Evolutionary conservation across 2,888 invertebrate genomes (phyloP).

Genomic region (Folsomia candida): DNA sequence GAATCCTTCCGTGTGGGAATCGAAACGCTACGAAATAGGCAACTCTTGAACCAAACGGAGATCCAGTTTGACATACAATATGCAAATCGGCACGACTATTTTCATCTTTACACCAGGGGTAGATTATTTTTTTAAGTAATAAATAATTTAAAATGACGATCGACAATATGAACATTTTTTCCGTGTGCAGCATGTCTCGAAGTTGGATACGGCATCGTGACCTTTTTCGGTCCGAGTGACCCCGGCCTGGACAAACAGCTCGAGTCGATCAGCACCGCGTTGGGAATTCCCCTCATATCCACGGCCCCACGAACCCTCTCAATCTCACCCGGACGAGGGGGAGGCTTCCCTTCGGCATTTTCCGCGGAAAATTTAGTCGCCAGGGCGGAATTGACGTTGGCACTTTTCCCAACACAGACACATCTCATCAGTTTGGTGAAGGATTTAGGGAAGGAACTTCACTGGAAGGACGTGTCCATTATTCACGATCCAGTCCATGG

Average conservation of each 20-base stretch:
- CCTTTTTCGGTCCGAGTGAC: conserved; percentile 49
- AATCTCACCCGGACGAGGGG: conserved; percentile 19
- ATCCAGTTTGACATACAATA: conserved; percentile 48
- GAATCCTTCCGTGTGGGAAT: conserved; percentile 44
- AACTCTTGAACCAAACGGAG: conserved; percentile 47
- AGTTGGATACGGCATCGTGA: conserved; percentile 41
- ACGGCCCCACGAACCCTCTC: conserved; percentile 42
- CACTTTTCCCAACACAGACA: conserved; percentile 46
- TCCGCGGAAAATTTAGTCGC: no score
- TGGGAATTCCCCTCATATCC: conserved; percentile 47
- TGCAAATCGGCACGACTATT: conserved; percentile 43
- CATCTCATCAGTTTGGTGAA: conserved; percentile 43
- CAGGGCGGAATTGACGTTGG: conserved; percentile 34
- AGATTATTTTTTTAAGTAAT: no score
- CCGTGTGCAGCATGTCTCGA: conserved; percentile 47
- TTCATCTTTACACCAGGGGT: conserved; percentile 48
- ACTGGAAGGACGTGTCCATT: conserved; percentile 48
- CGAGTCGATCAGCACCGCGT: conserved; percentile 43
- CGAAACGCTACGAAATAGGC: conserved; percentile 42
- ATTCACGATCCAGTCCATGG: conserved; percentile 48
- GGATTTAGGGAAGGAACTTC: conserved; percentile 43
- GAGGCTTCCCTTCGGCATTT: conserved; percentile 25
- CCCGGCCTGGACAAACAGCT: conserved; percentile 40
- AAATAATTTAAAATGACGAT: no score
- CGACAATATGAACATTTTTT: no score